Percentiles rank a stretch among this genome's conserved stretches.
Evolutionary conservation across 1,140 invertebrate genomes (phyloP).

Genomic region (Hypothenemus hampei): DNA sequence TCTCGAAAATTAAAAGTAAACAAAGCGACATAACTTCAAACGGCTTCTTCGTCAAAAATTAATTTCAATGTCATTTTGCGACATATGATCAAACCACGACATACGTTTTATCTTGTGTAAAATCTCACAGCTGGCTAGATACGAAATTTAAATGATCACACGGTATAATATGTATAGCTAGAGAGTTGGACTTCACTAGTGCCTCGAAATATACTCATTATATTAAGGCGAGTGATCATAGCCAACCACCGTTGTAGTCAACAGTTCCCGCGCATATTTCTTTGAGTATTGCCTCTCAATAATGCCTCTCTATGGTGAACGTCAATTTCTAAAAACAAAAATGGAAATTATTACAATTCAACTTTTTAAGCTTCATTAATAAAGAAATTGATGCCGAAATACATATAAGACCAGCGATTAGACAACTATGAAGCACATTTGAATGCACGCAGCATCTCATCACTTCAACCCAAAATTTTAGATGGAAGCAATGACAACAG

Average conservation of each 20-base stretch:
- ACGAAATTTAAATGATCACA: too few species aligned
- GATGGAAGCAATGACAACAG: slow-evolving; percentile 67
- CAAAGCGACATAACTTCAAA: too few species aligned
- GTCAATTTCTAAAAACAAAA: too few species aligned
- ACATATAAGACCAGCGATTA: slow-evolving; percentile 73
- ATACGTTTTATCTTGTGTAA: too few species aligned
- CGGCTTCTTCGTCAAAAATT: too few species aligned
- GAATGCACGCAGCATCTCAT: slow-evolving; percentile 71
- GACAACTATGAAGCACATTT: slow-evolving; percentile 74
- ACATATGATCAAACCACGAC: too few species aligned
- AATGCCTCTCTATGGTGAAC: slow-evolving; percentile 84
- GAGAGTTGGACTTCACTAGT: slow-evolving; percentile 65
- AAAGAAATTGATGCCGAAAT: slow-evolving; percentile 70
- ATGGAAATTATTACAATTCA: slow-evolving; percentile 39
- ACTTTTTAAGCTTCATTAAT: slow-evolving; percentile 22
- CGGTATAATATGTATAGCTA: slow-evolving; percentile 63
- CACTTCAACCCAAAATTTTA: slow-evolving; percentile 77
- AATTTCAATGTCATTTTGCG: too few species aligned
- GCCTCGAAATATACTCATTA: slow-evolving; percentile 75
- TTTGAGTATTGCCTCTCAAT: slow-evolving; percentile 82
- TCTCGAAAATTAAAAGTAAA: too few species aligned
- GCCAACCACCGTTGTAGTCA: slow-evolving; percentile 65
- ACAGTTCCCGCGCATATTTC: slow-evolving; percentile 80
- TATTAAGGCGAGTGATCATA: slow-evolving; percentile 77
- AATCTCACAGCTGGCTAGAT: too few species aligned